Conservation (phyloP, 1,140 invertebrate genomes). For the Lordiphosa collinella region DNA sequence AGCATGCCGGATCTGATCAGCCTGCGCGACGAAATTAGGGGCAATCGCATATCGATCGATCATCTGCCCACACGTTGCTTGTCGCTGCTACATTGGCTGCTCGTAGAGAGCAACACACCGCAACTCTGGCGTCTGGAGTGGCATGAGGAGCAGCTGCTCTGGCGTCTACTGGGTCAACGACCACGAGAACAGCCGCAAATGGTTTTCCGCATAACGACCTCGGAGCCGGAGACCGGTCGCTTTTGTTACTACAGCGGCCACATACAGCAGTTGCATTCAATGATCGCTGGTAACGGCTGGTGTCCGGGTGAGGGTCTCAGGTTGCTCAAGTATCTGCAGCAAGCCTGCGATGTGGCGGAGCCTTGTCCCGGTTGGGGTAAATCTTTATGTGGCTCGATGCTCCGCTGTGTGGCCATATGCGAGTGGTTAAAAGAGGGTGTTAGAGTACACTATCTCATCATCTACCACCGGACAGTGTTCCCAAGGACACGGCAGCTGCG, state of each 20-base stretch:
- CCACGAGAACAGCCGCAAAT: background rate
- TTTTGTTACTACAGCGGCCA: slow-evolving; percentile 11
- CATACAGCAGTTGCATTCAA: slow-evolving; percentile 3
- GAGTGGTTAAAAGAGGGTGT: background rate
- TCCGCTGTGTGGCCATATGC: slow-evolving; percentile 20
- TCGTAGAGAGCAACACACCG: slow-evolving; percentile 9
- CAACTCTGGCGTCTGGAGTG: background rate
- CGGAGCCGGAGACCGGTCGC: background rate
- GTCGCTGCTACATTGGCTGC: slow-evolving; percentile 17
- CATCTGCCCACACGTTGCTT: background rate
- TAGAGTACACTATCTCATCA: slow-evolving; percentile 6
- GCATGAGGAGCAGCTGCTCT: background rate
- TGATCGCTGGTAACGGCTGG: background rate
- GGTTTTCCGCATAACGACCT: background rate
- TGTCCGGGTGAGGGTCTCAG: background rate
- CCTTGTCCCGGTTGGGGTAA: slow-evolving; percentile 11
- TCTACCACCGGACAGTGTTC: slow-evolving; percentile 5
- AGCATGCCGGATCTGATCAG: background rate
- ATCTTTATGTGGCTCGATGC: slow-evolving; percentile 13
- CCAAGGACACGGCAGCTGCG: background rate
- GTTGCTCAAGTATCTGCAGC: slow-evolving; percentile 3
- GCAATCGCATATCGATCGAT: background rate
- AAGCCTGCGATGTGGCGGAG: slow-evolving; percentile 2
- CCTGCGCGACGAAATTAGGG: background rate
- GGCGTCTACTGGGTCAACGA: slow-evolving; percentile 1